phyloP scores from a whole-genome alignment of 2,797 vertebrate genomes.

The Pangasius mekongensis region DNA sequence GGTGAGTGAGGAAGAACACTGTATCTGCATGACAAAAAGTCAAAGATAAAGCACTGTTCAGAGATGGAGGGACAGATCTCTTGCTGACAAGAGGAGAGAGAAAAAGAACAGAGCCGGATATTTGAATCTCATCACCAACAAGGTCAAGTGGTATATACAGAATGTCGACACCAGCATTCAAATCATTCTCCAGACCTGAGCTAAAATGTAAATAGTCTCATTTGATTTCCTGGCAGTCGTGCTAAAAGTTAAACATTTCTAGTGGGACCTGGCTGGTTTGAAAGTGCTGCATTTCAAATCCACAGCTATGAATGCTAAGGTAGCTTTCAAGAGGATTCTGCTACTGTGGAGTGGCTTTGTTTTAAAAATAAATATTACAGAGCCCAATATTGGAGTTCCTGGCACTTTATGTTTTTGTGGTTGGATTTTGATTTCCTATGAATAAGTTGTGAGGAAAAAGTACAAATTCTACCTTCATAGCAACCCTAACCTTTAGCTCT shows the following conservation, averaged over 20 bases:
- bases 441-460: background rate
- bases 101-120: slow-evolving; percentile 1
- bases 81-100: background rate
- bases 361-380: slow-evolving; percentile 23
- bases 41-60: slow-evolving; percentile 11
- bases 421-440: background rate
- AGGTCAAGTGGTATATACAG: slow-evolving; percentile 54
- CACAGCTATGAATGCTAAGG: slow-evolving; percentile 21
- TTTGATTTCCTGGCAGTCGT: slow-evolving; percentile 35
- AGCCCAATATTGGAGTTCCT: background rate
- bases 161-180: slow-evolving; percentile 25
- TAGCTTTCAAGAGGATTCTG: slow-evolving; percentile 21
- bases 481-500: too few species aligned
- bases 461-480: background rate
- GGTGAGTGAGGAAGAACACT: slow-evolving; percentile 18
- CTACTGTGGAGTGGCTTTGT: background rate
- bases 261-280: background rate
- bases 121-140: slow-evolving; percentile 51
- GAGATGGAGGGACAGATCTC: slow-evolving; percentile 29
- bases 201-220: slow-evolving; percentile 51
- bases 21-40: slow-evolving; percentile 33
- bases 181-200: slow-evolving; percentile 51
- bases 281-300: slow-evolving; percentile 31
- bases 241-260: slow-evolving; percentile 45
- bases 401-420: background rate